phyloP scores from a whole-genome alignment of 2,888 invertebrate species.

The Marronus borbonicus region DNA sequence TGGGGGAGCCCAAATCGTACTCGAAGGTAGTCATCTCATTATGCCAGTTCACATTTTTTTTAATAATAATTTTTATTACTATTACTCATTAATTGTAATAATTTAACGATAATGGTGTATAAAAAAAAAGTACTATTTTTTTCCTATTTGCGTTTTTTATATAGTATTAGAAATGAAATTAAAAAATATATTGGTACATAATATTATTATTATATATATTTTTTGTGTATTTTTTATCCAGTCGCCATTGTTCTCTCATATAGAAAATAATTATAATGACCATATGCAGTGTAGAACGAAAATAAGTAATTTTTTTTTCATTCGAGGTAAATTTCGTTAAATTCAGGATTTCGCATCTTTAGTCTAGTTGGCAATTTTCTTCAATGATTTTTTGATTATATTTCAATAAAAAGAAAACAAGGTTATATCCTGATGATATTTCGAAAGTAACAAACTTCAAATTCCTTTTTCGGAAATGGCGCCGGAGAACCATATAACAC shows the following conservation, averaged over 20 bases:
- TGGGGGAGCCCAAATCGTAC: slow-evolving; percentile 30
- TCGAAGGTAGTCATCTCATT: slow-evolving; percentile 66
- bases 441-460: no score
- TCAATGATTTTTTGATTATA: no score
- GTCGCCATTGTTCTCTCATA: slow-evolving; percentile 33
- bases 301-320: background rate
- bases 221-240: slow-evolving; percentile 50
- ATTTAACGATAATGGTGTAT: slow-evolving; percentile 23
- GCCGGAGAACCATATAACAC: no score
- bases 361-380: no score
- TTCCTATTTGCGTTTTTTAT: slow-evolving; percentile 55
- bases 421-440: no score
- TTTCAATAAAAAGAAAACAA: no score
- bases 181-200: slow-evolving; percentile 61
- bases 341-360: no score
- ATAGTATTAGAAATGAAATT: slow-evolving; percentile 65
- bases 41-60: slow-evolving; percentile 65
- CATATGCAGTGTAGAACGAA: slow-evolving; percentile 2
- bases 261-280: slow-evolving; percentile 8
- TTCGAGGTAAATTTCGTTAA: background rate
- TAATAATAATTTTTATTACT: slow-evolving; percentile 11
- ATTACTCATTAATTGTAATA: slow-evolving; percentile 12
- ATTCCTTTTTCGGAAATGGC: no score
- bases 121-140: slow-evolving; percentile 27
- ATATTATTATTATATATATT: slow-evolving; percentile 61